Percentiles rank a stretch among this genome's conserved stretches.
Evolutionary conservation across 1,140 invertebrate species (phyloP).

Genomic region (Neodiprion pinetum): DNA sequence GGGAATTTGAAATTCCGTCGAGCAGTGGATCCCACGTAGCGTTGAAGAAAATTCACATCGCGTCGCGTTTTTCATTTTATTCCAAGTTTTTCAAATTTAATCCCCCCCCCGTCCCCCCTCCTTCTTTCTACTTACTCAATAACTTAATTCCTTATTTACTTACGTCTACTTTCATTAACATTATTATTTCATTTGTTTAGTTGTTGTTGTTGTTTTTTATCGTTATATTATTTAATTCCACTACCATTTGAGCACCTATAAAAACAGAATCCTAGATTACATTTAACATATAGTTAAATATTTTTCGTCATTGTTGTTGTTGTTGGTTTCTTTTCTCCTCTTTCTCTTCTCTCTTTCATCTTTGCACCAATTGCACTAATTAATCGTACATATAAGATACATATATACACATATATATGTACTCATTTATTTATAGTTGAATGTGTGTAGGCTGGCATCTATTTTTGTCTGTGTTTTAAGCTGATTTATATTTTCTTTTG

Average conservation of each 20-base stretch:
- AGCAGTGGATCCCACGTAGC: too few species aligned
- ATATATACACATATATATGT: not conserved
- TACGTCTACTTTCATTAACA: conserved; percentile 12
- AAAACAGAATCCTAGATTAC: not conserved
- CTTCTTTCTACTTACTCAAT: too few species aligned
- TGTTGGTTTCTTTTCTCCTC: conserved; percentile 10
- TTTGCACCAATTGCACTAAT: conserved; percentile 2
- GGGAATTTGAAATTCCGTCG: too few species aligned
- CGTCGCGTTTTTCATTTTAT: too few species aligned
- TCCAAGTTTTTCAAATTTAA: too few species aligned
- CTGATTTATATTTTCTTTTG: conserved; percentile 41
- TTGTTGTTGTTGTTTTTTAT: conserved; percentile 12
- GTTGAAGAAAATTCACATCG: too few species aligned
- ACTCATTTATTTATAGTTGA: not conserved
- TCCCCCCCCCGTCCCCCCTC: too few species aligned
- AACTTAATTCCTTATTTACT: conserved; percentile 5
- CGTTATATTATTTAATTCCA: conserved; percentile 16
- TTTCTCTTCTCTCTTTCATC: not conserved
- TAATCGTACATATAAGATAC: not conserved
- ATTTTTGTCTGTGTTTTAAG: conserved; percentile 32
- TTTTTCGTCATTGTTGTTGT: conserved; percentile 8
- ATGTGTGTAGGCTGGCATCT: not conserved
- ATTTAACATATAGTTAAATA: conserved; percentile 20
- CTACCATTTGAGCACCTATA: conserved; percentile 16
- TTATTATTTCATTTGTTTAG: conserved; percentile 10